Evolutionary conservation across 2,113 vertebrate species (phyloP).

Genomic region (Oxyruncus cristatus): DNA sequence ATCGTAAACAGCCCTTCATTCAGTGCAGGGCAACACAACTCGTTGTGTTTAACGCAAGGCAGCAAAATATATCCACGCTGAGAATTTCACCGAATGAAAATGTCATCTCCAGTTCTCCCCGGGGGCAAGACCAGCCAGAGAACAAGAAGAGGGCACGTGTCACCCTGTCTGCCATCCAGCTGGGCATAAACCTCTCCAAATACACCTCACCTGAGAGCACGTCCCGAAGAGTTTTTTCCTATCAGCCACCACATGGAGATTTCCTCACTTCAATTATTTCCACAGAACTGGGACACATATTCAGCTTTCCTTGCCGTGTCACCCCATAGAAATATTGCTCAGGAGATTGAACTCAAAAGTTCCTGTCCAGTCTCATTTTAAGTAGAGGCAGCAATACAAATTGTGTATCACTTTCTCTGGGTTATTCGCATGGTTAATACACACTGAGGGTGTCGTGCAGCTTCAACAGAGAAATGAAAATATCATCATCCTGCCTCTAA

Average conservation of each 20-base stretch:
- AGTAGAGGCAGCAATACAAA: neutral
- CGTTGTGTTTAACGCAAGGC: neutral
- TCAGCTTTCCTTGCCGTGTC: neutral
- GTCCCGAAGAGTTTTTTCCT: neutral
- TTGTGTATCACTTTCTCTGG: neutral
- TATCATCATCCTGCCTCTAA: neutral
- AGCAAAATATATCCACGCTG: neutral
- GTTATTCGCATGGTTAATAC: neutral
- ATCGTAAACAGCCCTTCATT: neutral
- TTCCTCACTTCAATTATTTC: neutral
- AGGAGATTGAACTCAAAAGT: neutral
- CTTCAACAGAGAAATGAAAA: neutral
- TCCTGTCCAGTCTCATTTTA: neutral
- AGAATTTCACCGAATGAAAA: neutral
- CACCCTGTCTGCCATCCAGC: neutral
- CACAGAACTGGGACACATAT: neutral
- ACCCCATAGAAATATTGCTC: neutral
- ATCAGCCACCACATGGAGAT: neutral
- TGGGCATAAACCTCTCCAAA: neutral
- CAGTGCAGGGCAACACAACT: neutral
- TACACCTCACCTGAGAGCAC: neutral
- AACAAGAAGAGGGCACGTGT: neutral
- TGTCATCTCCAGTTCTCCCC: neutral
- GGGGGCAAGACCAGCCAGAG: neutral
- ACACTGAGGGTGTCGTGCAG: neutral